Conservation (phyloP, 2,888 invertebrate species). For the Amblyteles armatorius region DNA sequence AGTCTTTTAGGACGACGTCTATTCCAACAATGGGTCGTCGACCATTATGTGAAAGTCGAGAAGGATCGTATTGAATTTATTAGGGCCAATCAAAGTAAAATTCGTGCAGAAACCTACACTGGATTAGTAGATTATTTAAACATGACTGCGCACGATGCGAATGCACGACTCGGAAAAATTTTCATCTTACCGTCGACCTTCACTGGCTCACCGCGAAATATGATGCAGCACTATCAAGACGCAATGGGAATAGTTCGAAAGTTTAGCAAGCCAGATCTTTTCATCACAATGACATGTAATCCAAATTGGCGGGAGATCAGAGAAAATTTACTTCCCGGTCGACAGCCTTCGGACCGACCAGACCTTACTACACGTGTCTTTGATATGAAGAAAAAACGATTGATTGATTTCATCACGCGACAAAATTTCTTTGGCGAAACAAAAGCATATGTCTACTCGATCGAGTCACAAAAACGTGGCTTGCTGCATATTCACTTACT, state of each 20-base stretch:
- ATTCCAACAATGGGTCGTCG: too few relatives aligned
- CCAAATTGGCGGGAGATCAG: constrained; percentile 65
- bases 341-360: constrained; percentile 67
- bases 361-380: constrained; percentile 66
- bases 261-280: constrained; percentile 67
- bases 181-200: constrained; percentile 69
- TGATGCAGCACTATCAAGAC: constrained; percentile 69
- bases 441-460: constrained; percentile 58
- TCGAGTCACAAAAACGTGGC: constrained; percentile 70
- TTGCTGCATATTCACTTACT: constrained; percentile 69
- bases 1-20: too few relatives aligned
- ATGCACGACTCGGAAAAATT: too few relatives aligned
- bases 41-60: too few relatives aligned
- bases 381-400: constrained; percentile 64
- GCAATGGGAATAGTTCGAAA: constrained; percentile 68
- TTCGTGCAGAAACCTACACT: too few relatives aligned
- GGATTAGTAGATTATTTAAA: too few relatives aligned
- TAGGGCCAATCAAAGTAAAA: too few relatives aligned
- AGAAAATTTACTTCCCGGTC: constrained; percentile 64
- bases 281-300: constrained; percentile 54
- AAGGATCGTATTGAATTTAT: too few relatives aligned
- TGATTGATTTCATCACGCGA: constrained; percentile 57
- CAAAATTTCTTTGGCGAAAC: constrained; percentile 64
- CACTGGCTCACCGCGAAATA: constrained; percentile 67
- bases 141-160: too few relatives aligned